Evolutionary conservation across 2,888 invertebrate genomes (phyloP), one percentile per base, ranked within the genome.

Genomic region (Apamea sordens): DNA sequence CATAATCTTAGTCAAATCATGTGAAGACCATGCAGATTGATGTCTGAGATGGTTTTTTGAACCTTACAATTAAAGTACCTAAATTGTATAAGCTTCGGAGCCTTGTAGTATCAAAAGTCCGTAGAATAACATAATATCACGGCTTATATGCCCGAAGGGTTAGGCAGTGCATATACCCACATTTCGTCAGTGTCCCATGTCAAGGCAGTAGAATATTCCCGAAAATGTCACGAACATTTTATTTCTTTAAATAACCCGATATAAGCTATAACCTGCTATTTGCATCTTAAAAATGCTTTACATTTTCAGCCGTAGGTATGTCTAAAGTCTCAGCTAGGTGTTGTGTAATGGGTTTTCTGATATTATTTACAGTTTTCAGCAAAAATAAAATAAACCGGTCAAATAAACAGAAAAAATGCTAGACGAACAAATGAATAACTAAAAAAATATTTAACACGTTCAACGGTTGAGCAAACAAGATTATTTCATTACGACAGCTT

Each of bases 391-490:
- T 84, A 77, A 80, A 61, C 64, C 68, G 24, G 67, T 28, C 13
- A 75, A 50, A 72, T 50, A 67, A n/a, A 68, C 53, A 53, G 24
- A 69, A 70, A 63, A 32, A 68, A 79, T 4, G 61, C 28, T 65
- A 41, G 32, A 72, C 32, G 64, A 82, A 76, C 69, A 85, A 79
- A 79, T 77, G 11, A 75, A 73, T 82, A 70, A 79, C 69, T 73
- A 79, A 41, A 85, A 85, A 82, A 77, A 82, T 78, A 79, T 87
- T 80, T 67, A 69, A 77, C 75, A n/a, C 63, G 67, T 71, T 44
- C 50, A 69, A 65, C 36, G 70, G 67, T 81, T 83, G 28, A 76
- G 76, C 77, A 87, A 79, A 89, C 80, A 85, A 77, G 71, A 80
- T 79, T 77, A 80, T 80, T 73, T 82, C 65, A 80, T 80, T 84